phyloP scores from a whole-genome alignment of 2,888 invertebrate species.

The Cantharis lateralis region DNA sequence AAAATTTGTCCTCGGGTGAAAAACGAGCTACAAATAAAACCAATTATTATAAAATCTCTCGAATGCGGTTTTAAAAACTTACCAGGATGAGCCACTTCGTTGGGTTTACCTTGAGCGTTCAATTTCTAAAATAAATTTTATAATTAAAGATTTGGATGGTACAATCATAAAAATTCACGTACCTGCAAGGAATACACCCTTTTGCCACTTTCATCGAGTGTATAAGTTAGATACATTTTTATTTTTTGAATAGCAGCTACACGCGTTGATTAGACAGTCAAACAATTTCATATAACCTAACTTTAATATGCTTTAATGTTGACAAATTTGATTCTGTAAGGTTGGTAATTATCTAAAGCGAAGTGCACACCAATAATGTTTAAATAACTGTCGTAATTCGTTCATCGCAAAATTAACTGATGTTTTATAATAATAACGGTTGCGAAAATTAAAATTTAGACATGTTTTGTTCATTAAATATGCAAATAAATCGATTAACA shows the following conservation, averaged over 20 bases:
- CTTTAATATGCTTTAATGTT: background rate
- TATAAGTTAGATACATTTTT: conserved; percentile 78
- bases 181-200: conserved; percentile 88
- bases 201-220: conserved; percentile 76
- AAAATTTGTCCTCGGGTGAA: conserved; percentile 94
- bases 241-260: background rate
- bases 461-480: background rate
- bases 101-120: conserved; percentile 78
- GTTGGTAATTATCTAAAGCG: background rate
- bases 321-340: background rate
- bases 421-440: background rate
- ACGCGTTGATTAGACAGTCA: background rate
- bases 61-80: conserved; percentile 30
- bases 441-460: background rate
- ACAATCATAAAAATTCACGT: conserved; percentile 37
- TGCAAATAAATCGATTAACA: background rate
- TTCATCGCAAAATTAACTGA: background rate
- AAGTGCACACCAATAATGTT: background rate
- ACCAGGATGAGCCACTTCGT: conserved; percentile 89
- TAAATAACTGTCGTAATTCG: background rate
- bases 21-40: conserved; percentile 76
- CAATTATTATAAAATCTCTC: background rate
- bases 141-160: conserved; percentile 25
- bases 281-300: background rate
- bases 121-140: conserved; percentile 69